phyloP scores from a whole-genome alignment of 2,113 vertebrate species.

The Raja brachyura region DNA sequence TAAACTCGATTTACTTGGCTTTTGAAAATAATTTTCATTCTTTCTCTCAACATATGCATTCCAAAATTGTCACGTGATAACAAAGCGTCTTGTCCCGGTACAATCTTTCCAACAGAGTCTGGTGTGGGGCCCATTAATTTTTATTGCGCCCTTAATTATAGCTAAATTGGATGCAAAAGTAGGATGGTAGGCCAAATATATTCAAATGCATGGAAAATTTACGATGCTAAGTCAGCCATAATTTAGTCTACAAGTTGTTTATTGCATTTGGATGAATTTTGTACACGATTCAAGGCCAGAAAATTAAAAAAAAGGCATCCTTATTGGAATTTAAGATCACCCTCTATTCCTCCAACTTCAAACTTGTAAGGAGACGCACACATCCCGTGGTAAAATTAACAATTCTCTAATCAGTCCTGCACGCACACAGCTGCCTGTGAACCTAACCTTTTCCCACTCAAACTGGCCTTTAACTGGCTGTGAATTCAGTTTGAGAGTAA shows the following conservation, averaged over 20 bases:
- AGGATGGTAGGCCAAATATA: background rate
- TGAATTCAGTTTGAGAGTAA: constrained; percentile 11
- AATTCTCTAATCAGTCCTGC: background rate
- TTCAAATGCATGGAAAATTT: constrained; percentile 25
- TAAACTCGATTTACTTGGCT: background rate
- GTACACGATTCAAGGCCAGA: background rate
- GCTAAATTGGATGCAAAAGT: background rate
- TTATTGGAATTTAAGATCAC: too few relatives aligned
- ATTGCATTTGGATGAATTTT: constrained; percentile 1
- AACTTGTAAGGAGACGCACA: background rate
- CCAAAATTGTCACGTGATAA: background rate
- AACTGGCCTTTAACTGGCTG: background rate
- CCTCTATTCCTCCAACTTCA: too few relatives aligned
- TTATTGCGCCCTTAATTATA: background rate
- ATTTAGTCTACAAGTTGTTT: constrained; percentile 9
- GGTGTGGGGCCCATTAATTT: background rate
- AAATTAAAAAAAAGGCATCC: background rate
- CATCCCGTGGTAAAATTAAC: background rate
- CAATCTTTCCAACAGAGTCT: background rate
- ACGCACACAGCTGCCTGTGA: background rate
- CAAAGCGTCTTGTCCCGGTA: background rate
- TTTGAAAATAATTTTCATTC: background rate
- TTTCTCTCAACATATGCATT: background rate
- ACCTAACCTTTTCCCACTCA: constrained; percentile 11
- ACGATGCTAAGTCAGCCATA: background rate